Conservation (phyloP, 2,888 invertebrate genomes). For the Caprella mutica region DNA sequence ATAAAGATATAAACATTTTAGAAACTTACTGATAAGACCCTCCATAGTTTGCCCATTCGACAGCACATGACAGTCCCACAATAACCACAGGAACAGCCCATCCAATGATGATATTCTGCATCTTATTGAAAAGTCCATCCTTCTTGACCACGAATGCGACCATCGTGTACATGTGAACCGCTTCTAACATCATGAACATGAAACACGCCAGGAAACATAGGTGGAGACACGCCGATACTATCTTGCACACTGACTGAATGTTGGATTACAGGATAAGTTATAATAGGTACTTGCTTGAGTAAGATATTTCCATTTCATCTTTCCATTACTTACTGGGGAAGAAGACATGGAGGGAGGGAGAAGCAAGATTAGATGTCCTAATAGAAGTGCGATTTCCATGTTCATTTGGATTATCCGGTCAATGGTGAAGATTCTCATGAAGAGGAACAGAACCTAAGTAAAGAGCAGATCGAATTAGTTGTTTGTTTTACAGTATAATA, state of each 20-base stretch:
- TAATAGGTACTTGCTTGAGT: neutral
- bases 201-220: conserved; percentile 38
- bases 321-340: conserved; percentile 22
- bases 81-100: conserved; percentile 36
- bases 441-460: conserved; percentile 35
- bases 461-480: too few relatives aligned
- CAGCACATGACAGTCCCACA: conserved; percentile 36
- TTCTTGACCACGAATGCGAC: conserved; percentile 37
- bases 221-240: conserved; percentile 36
- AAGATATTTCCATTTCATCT: neutral
- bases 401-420: conserved; percentile 39
- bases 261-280: neutral
- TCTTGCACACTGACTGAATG: conserved; percentile 34
- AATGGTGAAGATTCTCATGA: conserved; percentile 36
- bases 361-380: conserved; percentile 36
- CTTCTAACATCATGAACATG: conserved; percentile 37
- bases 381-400: conserved; percentile 37
- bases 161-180: conserved; percentile 37
- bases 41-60: conserved; percentile 37
- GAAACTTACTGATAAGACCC: conserved; percentile 36
- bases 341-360: conserved; percentile 35
- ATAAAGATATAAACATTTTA: neutral
- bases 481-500: too few relatives aligned
- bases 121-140: conserved; percentile 36
- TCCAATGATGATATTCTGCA: conserved; percentile 37